Base-by-base conservation (phyloP, 2,888 invertebrate species). In the Phania funesta region DNA sequence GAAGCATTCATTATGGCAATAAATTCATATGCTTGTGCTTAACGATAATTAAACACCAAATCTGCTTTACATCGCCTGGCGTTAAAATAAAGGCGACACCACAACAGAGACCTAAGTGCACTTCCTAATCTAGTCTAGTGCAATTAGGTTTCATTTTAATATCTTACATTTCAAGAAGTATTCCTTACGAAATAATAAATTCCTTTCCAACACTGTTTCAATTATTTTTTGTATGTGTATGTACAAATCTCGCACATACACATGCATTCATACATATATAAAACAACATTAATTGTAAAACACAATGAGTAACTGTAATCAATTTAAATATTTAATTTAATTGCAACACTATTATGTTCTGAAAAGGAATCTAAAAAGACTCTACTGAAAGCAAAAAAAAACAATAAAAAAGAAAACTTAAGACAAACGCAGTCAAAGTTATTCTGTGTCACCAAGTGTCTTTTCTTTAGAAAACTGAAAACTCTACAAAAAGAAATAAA, bases 271-370 rank as follows among this genome's bases (percentile, higher is more conserved):
- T 18, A 67, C n/a, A 4, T 7, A 1, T 7, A 46, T 3, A 48
- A 20, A 44, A 54, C 32, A 65, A 73, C 67, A 73, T 70, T 58
- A 60, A 54, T 70, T 44, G 70, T 22, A 68, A 73, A 74, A 70
- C 38, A 82, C 74, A 82, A 82, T 65, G 74, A 70, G 58, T 35
- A 78, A 80, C 76, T 86, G 86, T 88, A 88, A 88, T 88, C 87
- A 88, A 87, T 86, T 88, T 88, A 87, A 88, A 88, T 88, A 88
- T 88, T 87, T 87, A 87, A 88, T 87, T 88, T 88, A 88, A 88
- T 88, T 88, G 87, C 87, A 87, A 86, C 65, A 83, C 83, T 84
- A 83, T 84, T 83, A 80, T 83, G 78, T 54, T 77, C 46, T 65
- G 52, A 60, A 74, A 80, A 64, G 74, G 41, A 73, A 67, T 48